These are phyloP conservation scores for Rhinolophus ferrumequinum DNA, from an alignment of 2,113 vertebrate species.

Conservation along the genomic window DNA sequence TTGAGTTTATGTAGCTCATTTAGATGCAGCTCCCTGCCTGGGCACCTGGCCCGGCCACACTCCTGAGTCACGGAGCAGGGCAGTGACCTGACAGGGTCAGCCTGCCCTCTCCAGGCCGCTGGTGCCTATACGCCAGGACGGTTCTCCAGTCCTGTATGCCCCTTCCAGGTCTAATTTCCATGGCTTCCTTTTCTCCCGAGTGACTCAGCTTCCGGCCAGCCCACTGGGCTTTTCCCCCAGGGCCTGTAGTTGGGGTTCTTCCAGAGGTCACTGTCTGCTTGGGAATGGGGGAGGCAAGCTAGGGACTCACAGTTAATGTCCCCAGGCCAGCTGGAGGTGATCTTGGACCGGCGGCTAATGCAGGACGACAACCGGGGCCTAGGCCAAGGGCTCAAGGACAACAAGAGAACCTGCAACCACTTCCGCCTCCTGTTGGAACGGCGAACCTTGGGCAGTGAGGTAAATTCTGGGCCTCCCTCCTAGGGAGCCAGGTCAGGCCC, in stretches of 20 bases:
- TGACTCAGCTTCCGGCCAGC: not conserved
- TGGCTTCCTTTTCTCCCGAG: not conserved
- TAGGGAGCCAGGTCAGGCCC: not conserved
- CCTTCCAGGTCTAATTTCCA: accelerated
- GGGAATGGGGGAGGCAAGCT: not conserved
- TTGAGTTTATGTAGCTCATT: not conserved
- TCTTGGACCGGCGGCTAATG: slow-evolving; percentile 96
- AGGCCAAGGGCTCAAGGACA: slow-evolving; percentile 98
- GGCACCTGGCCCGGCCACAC: accelerated
- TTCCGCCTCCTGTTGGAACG: slow-evolving; percentile 95
- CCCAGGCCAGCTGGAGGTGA: slow-evolving; percentile 96
- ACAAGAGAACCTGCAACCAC: slow-evolving; percentile 93
- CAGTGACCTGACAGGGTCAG: accelerated
- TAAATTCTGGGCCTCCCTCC: not conserved
- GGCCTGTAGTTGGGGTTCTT: not conserved
- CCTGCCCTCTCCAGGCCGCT: not conserved
- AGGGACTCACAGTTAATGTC: not conserved
- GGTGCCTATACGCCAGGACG: too few relatives aligned
- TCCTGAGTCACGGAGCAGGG: not conserved
- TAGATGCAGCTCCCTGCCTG: not conserved
- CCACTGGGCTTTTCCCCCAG: not conserved
- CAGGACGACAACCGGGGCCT: slow-evolving; percentile 98
- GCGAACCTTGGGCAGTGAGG: slow-evolving; percentile 88
- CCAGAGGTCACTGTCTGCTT: not conserved
- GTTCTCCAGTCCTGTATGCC: accelerated